Base-by-base conservation (phyloP, 23 tunicate genomes). In the Diplosoma virens region DNA sequence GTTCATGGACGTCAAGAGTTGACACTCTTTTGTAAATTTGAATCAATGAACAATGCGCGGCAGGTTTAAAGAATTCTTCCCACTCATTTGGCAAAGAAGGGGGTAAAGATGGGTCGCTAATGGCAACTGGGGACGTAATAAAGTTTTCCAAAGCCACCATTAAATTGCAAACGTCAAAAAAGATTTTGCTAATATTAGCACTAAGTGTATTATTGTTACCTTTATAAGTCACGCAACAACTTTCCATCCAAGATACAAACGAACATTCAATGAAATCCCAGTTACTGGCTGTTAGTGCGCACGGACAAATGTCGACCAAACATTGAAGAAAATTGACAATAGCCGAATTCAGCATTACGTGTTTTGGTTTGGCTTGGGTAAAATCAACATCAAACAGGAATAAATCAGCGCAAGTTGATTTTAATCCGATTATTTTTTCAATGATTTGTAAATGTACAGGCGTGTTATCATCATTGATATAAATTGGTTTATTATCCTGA, bases 211-310 rank as follows among this genome's bases (percentile, higher is more conserved):
- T 27, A 36, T 16, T 16, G 34, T 6, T 26, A 30, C n/a, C 21
- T 37, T 81, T 60, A 6, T 58, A 71, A 5, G 86, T 58, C 20
- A 30, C 16, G 37, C 71, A 81, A 17, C 32, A 30, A 66, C 78
- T 82, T 71, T 89, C 96, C 32, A 90, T 24, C 90, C 90, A 90
- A 21, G 97, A 73, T 7, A 90, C 89, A 23, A 84, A 29, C 17
- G 86, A 84, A 46, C 90, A 84, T 24, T 75, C 72, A 25, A 73
- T 53, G 31, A 90, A 84, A 52, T 90, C 97, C 97, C 97, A 90
- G 17, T 41, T 30, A 1, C 72, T 80, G 17, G 63, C 36, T 27
- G 76, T 23, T 0, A 81, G 46, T 14, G 58, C 25, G 35, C 25
- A 79, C 31, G 77, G 71, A 47, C 28, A 37, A 3, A 25, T 18